These are phyloP conservation scores for Eudemis profundana DNA, from an alignment of 2,888 invertebrate species.

Conservation along the genomic window DNA sequence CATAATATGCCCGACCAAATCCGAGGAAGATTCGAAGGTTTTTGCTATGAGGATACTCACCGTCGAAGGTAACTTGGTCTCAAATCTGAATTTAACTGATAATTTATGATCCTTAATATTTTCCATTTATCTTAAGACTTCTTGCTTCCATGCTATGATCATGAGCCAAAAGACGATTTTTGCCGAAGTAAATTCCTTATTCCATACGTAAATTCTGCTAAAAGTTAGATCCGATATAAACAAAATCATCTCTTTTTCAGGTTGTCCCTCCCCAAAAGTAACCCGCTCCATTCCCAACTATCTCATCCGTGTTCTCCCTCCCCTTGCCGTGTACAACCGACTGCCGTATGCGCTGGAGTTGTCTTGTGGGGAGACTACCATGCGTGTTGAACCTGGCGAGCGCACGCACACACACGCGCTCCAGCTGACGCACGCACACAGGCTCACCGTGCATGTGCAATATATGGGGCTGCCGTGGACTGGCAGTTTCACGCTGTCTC, in stretches of 20 bases:
- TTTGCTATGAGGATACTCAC: constrained; percentile 88
- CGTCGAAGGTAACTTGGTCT: constrained; percentile 71
- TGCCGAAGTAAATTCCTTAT: too few species aligned
- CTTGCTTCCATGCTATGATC: too few species aligned
- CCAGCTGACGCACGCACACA: constrained; percentile 85
- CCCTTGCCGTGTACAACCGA: constrained; percentile 90
- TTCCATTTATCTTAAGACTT: too few species aligned
- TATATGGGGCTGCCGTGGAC: constrained; percentile 90
- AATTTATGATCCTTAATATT: too few species aligned
- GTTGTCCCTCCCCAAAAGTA: constrained; percentile 70
- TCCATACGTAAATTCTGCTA: neutral
- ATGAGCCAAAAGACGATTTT: too few species aligned
- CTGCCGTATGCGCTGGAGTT: constrained; percentile 89
- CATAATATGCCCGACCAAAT: constrained; percentile 88
- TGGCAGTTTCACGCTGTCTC: constrained; percentile 88
- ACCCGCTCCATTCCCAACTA: constrained; percentile 89
- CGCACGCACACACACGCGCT: constrained; percentile 88
- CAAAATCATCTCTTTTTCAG: constrained; percentile 52
- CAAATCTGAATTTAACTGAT: too few species aligned
- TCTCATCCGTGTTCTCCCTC: constrained; percentile 89
- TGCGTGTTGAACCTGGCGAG: constrained; percentile 90
- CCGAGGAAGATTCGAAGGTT: constrained; percentile 84
- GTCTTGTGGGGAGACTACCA: constrained; percentile 52
- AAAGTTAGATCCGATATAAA: too few species aligned
- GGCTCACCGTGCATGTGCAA: constrained; percentile 78